phyloP scores from a whole-genome alignment of 2,113 vertebrate species.

The Corynorhinus townsendii region DNA sequence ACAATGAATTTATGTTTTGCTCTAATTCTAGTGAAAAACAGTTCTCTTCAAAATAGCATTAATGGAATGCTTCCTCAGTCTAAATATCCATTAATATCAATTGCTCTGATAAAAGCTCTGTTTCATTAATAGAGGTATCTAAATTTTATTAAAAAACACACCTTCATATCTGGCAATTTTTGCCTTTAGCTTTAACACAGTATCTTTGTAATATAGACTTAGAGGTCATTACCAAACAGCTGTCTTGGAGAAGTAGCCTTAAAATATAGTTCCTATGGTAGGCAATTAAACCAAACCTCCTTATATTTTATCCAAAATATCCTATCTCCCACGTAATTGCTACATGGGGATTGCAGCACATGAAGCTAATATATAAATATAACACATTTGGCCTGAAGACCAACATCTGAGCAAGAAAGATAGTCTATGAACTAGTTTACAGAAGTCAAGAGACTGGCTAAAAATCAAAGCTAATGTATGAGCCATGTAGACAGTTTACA shows the following conservation, averaged over 20 bases:
- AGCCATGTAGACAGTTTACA: constrained; percentile 32
- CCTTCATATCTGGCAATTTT: neutral
- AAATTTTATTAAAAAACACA: neutral
- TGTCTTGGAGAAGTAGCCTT: neutral
- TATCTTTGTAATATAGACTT: neutral
- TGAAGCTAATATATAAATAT: neutral
- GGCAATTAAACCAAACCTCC: neutral
- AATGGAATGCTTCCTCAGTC: neutral
- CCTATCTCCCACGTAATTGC: neutral
- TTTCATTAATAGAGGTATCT: neutral
- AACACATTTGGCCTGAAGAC: constrained; percentile 19
- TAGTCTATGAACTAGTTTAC: neutral
- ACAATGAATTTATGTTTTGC: constrained; percentile 12
- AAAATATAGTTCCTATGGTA: neutral
- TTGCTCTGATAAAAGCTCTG: neutral
- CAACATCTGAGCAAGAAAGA: neutral
- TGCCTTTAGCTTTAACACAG: neutral
- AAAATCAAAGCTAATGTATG: constrained; percentile 19
- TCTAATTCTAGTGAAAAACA: constrained; percentile 39
- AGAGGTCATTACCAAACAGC: neutral
- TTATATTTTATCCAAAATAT: neutral
- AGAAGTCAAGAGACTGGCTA: neutral
- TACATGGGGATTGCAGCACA: neutral
- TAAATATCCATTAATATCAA: neutral
- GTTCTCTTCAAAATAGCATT: constrained; percentile 2